These are phyloP conservation scores for Pseudomyrmex concolor DNA, from an alignment of 1,140 invertebrate species.

Conservation along the genomic window DNA sequence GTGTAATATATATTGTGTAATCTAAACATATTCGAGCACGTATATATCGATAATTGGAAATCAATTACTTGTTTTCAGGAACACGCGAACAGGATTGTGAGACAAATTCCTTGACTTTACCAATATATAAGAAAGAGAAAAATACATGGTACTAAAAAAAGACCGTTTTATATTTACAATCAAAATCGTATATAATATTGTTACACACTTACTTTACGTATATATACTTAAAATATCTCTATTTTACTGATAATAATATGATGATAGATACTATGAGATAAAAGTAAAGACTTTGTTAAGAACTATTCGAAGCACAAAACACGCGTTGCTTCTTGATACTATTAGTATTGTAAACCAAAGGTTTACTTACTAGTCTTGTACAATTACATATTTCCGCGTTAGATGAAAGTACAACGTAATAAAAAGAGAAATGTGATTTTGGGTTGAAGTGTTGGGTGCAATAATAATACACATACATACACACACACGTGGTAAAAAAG, in stretches of 20 bases:
- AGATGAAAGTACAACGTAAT: no score
- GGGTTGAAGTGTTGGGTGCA: background rate
- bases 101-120: slow-evolving; percentile 5
- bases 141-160: no score
- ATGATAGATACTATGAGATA: no score
- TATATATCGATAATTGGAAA: background rate
- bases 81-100: background rate
- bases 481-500: background rate
- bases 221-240: no score
- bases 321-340: no score
- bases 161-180: background rate
- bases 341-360: background rate
- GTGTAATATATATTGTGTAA: background rate
- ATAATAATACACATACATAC: background rate
- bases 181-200: background rate
- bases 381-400: background rate
- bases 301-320: no score
- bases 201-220: no score
- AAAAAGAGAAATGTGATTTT: no score
- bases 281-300: no score
- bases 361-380: slow-evolving; percentile 31
- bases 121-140: background rate
- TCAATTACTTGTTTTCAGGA: slow-evolving; percentile 9
- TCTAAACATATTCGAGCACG: background rate
- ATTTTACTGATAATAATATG: no score